Conservation (phyloP, 1,140 invertebrate genomes). For the Caenorhabditis briggsae region DNA sequence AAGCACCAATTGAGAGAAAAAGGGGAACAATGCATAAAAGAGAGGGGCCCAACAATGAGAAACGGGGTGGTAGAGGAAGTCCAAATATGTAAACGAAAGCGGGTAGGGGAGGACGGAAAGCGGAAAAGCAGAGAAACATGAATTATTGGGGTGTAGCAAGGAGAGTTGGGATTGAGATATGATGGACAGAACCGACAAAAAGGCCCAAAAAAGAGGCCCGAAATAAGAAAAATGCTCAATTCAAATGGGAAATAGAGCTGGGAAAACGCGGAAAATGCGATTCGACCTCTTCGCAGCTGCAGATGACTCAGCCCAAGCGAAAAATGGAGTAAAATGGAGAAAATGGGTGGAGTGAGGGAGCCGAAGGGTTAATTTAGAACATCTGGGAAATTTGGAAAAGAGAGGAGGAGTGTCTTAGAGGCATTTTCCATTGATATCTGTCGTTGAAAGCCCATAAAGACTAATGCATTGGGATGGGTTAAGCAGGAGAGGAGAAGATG, state of each 20-base stretch:
- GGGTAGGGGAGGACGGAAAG: neutral
- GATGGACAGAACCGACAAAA: neutral
- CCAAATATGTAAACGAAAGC: neutral
- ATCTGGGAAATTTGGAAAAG: slow-evolving; percentile 7
- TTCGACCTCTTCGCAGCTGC: neutral
- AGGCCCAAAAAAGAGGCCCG: neutral
- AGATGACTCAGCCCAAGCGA: slow-evolving; percentile 14
- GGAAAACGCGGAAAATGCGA: neutral
- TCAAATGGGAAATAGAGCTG: neutral
- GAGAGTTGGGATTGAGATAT: neutral
- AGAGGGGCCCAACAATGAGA: neutral
- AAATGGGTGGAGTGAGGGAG: neutral
- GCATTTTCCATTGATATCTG: slow-evolving; percentile 48
- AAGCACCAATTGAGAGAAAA: neutral
- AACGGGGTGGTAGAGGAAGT: neutral
- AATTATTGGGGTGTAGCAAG: neutral
- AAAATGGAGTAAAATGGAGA: neutral
- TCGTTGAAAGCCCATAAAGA: slow-evolving; percentile 50
- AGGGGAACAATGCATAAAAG: neutral
- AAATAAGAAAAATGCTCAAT: neutral
- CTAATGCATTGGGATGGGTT: slow-evolving; percentile 51
- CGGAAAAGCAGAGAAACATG: neutral
- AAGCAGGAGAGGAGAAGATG: slow-evolving; percentile 11
- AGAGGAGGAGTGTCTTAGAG: no score
- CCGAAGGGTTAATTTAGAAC: slow-evolving; percentile 49